Conservation (phyloP, 2,888 invertebrate genomes). For the Stomorhina lunata region DNA sequence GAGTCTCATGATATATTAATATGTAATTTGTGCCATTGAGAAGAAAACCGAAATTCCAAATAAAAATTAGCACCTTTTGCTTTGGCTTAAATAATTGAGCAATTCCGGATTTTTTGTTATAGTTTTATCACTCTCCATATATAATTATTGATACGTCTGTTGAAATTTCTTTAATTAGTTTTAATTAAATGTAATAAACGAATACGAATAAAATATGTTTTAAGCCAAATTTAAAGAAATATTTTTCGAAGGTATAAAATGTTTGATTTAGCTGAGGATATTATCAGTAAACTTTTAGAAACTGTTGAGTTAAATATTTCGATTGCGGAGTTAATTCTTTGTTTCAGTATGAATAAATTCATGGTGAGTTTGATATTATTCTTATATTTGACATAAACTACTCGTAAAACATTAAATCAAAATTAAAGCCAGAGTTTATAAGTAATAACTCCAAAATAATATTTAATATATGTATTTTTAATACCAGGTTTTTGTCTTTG, state of each 20-base stretch:
- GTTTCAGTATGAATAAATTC: conserved; percentile 71
- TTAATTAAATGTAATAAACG: conserved; percentile 73
- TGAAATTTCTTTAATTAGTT: conserved; percentile 73
- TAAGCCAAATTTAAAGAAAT: background rate
- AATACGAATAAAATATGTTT: conserved; percentile 3
- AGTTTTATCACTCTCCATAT: conserved; percentile 68
- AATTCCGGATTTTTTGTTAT: conserved; percentile 56
- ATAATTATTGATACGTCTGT: background rate
- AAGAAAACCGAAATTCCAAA: conserved; percentile 35
- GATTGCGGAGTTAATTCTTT: background rate
- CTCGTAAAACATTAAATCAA: background rate
- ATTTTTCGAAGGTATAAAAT: conserved; percentile 56
- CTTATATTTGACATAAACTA: background rate
- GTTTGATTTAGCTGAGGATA: background rate
- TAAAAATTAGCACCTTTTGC: conserved; percentile 71
- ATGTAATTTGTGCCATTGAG: background rate
- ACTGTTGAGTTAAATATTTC: background rate
- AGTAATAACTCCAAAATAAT: too few relatives aligned
- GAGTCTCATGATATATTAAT: conserved; percentile 67
- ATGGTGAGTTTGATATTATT: conserved; percentile 71
- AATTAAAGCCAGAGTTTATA: too few relatives aligned
- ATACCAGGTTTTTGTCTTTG: conserved; percentile 71
- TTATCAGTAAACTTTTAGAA: conserved; percentile 36
- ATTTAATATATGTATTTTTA: background rate
- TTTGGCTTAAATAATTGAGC: background rate